phyloP scores from a whole-genome alignment of 2,888 invertebrate species.

The Drosophila setosimentum region DNA sequence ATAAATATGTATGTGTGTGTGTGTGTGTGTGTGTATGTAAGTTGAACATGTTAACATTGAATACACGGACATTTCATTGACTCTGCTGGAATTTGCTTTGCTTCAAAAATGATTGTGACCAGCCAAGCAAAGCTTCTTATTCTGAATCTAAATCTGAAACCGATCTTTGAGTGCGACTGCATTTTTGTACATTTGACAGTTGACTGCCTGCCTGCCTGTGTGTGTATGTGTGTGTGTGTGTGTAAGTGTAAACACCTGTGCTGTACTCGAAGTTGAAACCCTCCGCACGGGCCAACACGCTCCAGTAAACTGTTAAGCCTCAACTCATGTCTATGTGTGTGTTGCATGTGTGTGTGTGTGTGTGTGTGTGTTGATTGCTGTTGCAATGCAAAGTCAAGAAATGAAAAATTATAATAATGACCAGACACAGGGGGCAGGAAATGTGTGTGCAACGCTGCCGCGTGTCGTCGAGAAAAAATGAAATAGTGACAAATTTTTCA shows the following conservation, averaged over 20 bases:
- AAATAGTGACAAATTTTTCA: constrained; percentile 64
- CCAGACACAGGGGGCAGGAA: constrained; percentile 41
- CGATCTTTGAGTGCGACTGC: constrained; percentile 14
- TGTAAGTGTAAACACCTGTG: constrained; percentile 35
- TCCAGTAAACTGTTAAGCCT: constrained; percentile 45
- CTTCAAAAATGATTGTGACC: constrained; percentile 27
- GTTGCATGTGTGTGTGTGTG: constrained; percentile 21
- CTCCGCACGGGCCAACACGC: constrained; percentile 37
- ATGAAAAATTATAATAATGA: constrained; percentile 64
- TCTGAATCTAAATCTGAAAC: constrained; percentile 17
- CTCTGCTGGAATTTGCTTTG: not conserved
- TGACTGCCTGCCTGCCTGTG: not conserved
- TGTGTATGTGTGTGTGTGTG: not conserved
- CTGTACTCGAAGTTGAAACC: constrained; percentile 4
- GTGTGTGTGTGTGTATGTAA: not conserved
- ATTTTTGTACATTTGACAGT: constrained; percentile 45
- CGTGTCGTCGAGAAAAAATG: not conserved
- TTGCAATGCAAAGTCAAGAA: constrained; percentile 41
- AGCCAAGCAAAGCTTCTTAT: constrained; percentile 38
- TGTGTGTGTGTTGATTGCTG: constrained; percentile 45
- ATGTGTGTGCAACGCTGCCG: constrained; percentile 1
- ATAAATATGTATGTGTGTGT: not conserved
- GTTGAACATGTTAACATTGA: not conserved
- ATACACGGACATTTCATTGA: not conserved
- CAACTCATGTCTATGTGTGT: constrained; percentile 10